Evolutionary conservation across 53 echinoderm and acorn worm genomes (phyloP), one percentile per base, ranked within the genome.

Genomic region (Holothuria scabra): DNA sequence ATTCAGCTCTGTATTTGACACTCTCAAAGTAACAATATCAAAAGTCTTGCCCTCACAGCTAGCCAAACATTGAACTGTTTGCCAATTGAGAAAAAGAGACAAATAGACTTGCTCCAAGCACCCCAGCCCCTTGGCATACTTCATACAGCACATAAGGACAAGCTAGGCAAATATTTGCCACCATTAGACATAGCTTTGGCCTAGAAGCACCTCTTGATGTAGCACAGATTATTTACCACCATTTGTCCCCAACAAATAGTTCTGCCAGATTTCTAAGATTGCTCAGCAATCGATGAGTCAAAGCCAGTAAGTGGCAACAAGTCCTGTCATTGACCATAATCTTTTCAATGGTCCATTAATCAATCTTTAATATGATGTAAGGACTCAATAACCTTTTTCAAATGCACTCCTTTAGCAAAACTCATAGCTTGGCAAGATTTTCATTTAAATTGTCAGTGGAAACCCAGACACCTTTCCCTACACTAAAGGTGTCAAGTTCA

Each of bases 261-360:
- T 22, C 41, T 34, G 2, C 41, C 37, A 33, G n/a, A 33, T 69
- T 34, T 69, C 41, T 13, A 12, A 37, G 69, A 34, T 69, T 69
- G 69, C 69, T 69, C 34, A 69, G 41, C 69, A 69, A 69, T 34
- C 5, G 69, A 69, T 69, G 69, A 69, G 69, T 69, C 69, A 69
- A 68, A 32, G 35, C 52, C 18, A 52, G 52, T 52, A 52, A 52
- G 52, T 16, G 52, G 52, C 52, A 16, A 52, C 52, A 52, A 52
- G 18, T 52, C 18, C 52, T 52, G 52, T 52, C 52, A 52, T 52
- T 18, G 1, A 16, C 52, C 52, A 52, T 29, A 65, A 65, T 33
- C 66, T 30, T 65, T 33, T 65, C 33, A 33, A 29, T 65, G 66
- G 66, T 65, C 13, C 66, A 65, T 30, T 65, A 65, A 65, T 65